These are phyloP conservation scores for Tyrophagus putrescentiae DNA, from an alignment of 1,140 invertebrate genomes.

Conservation along the genomic window DNA sequence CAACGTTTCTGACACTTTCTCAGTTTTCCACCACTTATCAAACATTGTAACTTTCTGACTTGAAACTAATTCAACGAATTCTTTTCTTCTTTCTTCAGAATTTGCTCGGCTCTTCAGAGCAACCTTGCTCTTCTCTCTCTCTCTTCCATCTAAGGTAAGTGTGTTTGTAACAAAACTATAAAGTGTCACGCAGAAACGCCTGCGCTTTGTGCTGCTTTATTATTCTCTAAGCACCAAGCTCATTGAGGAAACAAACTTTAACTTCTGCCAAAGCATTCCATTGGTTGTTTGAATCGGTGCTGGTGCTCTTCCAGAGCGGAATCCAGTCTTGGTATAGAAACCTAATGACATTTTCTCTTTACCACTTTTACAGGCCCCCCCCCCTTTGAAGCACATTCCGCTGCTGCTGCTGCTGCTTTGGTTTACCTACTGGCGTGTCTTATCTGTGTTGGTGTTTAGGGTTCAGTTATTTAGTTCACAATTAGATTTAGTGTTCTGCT, in stretches of 20 bases:
- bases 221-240: neutral
- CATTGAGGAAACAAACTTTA: neutral
- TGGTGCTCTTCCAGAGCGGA: neutral
- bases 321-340: neutral
- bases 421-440: too few relatives aligned
- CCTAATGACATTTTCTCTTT: neutral
- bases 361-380: neutral
- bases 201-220: slow-evolving; percentile 2
- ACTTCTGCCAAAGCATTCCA: neutral
- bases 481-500: too few relatives aligned
- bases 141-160: too few relatives aligned
- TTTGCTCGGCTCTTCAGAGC: neutral
- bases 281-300: slow-evolving; percentile 3
- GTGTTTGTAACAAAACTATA: too few relatives aligned
- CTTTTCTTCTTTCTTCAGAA: neutral
- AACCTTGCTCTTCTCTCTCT: slow-evolving; percentile 11
- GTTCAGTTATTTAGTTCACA: too few relatives aligned
- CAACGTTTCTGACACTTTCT: neutral
- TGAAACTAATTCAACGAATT: neutral
- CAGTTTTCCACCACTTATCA: neutral
- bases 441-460: too few relatives aligned
- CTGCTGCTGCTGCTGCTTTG: too few relatives aligned
- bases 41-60: neutral
- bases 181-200: slow-evolving; percentile 2
- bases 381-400: too few relatives aligned